Percentiles rank a stretch among this genome's conserved stretches.
Evolutionary conservation across 2,113 vertebrate genomes (phyloP).

Genomic region (Amphiprion ocellaris): DNA sequence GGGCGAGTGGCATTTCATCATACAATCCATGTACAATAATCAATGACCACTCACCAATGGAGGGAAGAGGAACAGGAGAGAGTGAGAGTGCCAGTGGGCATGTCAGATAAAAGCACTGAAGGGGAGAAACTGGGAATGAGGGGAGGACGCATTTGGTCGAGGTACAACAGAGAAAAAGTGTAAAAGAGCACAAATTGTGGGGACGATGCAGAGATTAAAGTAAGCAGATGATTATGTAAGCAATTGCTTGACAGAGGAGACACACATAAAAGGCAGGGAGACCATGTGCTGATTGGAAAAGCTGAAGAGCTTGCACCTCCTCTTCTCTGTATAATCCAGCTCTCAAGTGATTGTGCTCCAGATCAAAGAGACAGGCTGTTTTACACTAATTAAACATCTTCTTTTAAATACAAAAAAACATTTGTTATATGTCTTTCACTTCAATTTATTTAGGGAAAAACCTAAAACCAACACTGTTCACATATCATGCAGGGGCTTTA

Average conservation of each 20-base stretch:
- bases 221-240: conserved; percentile 70
- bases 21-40: conserved; percentile 70
- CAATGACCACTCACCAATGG: conserved; percentile 69
- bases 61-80: conserved; percentile 50
- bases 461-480: neutral
- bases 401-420: conserved; percentile 20
- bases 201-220: conserved; percentile 55
- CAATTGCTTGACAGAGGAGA: conserved; percentile 52
- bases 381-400: conserved; percentile 60
- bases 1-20: conserved; percentile 76
- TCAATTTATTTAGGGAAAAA: conserved; percentile 9
- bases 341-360: conserved; percentile 43
- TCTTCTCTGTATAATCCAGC: conserved; percentile 47
- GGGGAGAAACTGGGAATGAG: conserved; percentile 53
- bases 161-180: neutral
- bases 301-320: conserved; percentile 54
- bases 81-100: conserved; percentile 56
- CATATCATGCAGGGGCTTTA: neutral
- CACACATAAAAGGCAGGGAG: conserved; percentile 53
- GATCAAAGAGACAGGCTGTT: conserved; percentile 54
- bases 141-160: conserved; percentile 11
- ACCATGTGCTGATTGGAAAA: conserved; percentile 53
- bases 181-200: conserved; percentile 42
- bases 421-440: conserved; percentile 29
- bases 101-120: conserved; percentile 69